These are phyloP conservation scores for Neosalanx taihuensis DNA, from an alignment of 2,797 vertebrate species.

Conservation along the genomic window DNA sequence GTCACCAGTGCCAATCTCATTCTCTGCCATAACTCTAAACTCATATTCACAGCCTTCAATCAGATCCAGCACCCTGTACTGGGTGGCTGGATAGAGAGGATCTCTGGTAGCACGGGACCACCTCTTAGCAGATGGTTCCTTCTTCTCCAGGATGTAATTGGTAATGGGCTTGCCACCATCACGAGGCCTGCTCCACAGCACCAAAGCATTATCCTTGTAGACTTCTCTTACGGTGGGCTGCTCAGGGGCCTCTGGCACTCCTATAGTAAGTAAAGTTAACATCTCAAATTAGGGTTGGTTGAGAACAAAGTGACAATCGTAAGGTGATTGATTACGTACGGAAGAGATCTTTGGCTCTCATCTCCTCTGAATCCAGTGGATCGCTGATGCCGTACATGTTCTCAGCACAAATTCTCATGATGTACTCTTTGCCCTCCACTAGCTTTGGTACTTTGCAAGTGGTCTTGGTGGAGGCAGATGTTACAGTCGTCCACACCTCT, in stretches of 20 bases:
- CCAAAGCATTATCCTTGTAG: conserved; percentile 86
- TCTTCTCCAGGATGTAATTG: conserved; percentile 95
- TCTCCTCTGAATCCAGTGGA: conserved; percentile 91
- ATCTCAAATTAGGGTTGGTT: conserved; percentile 2
- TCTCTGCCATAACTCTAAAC: conserved; percentile 96
- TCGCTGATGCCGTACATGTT: conserved; percentile 98
- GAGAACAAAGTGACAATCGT: not conserved
- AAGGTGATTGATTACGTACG: conserved; percentile 74
- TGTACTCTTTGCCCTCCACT: conserved; percentile 90
- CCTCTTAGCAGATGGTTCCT: conserved; percentile 88
- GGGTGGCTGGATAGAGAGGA: conserved; percentile 87
- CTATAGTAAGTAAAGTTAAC: conserved; percentile 56
- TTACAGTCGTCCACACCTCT: conserved; percentile 93
- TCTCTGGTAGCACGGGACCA: conserved; percentile 91
- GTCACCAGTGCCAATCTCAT: conserved; percentile 93
- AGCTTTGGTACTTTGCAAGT: conserved; percentile 92
- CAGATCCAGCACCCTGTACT: conserved; percentile 89
- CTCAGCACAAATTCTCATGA: conserved; percentile 92
- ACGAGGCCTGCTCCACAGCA: conserved; percentile 91
- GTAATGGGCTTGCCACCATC: conserved; percentile 97
- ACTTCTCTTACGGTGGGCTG: conserved; percentile 87
- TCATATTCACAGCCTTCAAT: conserved; percentile 94
- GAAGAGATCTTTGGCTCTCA: conserved; percentile 96
- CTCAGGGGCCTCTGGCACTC: conserved; percentile 96
- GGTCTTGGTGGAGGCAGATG: conserved; percentile 87